A percentile compares a stretch with the other conserved stretches of the same genome.
Evolutionary conservation across 1,140 invertebrate genomes (phyloP).

Genomic region (Leptonema lineaticorne): DNA sequence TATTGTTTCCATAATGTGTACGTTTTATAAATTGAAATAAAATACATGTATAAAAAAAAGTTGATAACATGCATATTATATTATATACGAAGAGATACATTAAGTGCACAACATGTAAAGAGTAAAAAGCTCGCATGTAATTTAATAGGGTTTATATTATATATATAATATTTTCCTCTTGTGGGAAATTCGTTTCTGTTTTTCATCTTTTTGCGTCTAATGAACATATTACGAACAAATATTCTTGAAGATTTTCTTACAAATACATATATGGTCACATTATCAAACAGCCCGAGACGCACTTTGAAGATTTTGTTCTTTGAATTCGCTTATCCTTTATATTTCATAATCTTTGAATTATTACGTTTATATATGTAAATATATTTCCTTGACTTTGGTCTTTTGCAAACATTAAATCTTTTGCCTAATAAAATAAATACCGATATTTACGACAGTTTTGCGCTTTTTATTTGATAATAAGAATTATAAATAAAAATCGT

Average conservation of each 20-base stretch:
- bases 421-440: slow-evolving; percentile 10
- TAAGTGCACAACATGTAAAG: neutral
- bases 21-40: no score
- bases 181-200: slow-evolving; percentile 10
- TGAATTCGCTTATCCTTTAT: slow-evolving; percentile 11
- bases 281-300: neutral
- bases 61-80: neutral
- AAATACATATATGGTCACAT: neutral
- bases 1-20: no score
- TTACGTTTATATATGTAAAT: neutral
- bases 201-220: neutral
- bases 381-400: neutral
- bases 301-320: slow-evolving; percentile 19
- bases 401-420: neutral
- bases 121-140: slow-evolving; percentile 2
- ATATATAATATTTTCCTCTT: neutral
- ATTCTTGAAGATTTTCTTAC: neutral
- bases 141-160: slow-evolving; percentile 4
- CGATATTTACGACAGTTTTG: no score
- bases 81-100: neutral
- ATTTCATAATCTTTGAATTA: slow-evolving; percentile 7
- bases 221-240: neutral
- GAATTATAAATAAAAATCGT: no score
- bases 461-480: no score
- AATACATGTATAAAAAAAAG: no score